Base-by-base conservation (phyloP, 1,140 invertebrate genomes). In the Eumaeus atala region DNA sequence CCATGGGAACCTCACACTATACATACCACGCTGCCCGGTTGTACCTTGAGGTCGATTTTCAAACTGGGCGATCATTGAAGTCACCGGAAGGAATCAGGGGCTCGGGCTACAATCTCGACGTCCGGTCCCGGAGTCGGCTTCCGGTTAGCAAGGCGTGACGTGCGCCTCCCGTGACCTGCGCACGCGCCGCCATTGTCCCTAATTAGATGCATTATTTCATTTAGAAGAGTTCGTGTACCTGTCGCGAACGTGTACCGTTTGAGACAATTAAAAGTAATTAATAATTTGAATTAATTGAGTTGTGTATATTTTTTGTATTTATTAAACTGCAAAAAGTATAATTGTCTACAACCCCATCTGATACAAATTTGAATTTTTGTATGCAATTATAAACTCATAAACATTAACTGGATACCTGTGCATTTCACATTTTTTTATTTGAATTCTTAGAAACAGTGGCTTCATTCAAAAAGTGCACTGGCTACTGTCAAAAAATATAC, bases 21-120 rank as follows among this genome's bases (percentile, higher is more conserved):
- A 28, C 21, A 28, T 28, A 28, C 21, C 21, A 28, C 66, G 61
- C 64, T 59, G 6, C 14, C 28, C 54, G 48, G 60, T 58, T 49
- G 6, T 67, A 33, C 28, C 62, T 74, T 59, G 62, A 33, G 54
- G 38, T 44, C 44, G 40, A 16, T 35, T 50, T 53, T 68, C 58
- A 58, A 55, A 57, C 54, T 62, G 53, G 53, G 64, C 62, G 61
- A 61, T 66, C 71, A 76, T 66, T 62, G 65, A 68, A 70, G 65
- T 70, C 71, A 73, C 73, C 83, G 83, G 83, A 86, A 86, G 80
- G 78, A 77, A 81, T 82, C 82, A 81, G 77, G 74, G 76, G 73
- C 76, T 74, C 70, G 72, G 69, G 68, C 64, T 64, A 76, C 82
- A 84, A 81, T 84, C 80, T 79, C 71, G 68, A 54, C 82, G 75